Conservation (phyloP, 2,888 invertebrate genomes). For the Tetranychus truncatus region DNA sequence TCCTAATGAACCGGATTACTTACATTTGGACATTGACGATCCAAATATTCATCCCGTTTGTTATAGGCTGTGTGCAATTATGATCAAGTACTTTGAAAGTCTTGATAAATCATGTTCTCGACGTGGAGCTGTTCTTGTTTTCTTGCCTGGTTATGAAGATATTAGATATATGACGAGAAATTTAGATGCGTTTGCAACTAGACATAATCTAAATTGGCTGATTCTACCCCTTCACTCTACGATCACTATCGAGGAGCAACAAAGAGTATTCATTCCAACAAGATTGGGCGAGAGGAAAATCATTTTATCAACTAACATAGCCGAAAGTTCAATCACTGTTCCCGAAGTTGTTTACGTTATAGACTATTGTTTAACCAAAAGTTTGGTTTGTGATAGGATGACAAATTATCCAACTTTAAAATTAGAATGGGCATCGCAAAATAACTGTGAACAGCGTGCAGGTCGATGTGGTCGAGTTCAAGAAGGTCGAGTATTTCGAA, state of each 20-base stretch:
- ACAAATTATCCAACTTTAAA: slow-evolving; percentile 62
- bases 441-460: slow-evolving; percentile 68
- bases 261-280: slow-evolving; percentile 43
- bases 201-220: slow-evolving; percentile 24
- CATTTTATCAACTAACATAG: slow-evolving; percentile 73
- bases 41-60: not conserved
- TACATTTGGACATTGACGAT: slow-evolving; percentile 8
- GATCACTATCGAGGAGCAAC: slow-evolving; percentile 57
- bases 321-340: slow-evolving; percentile 78
- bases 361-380: slow-evolving; percentile 81
- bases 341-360: slow-evolving; percentile 75
- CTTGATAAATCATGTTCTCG: not conserved
- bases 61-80: not conserved
- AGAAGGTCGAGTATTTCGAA: slow-evolving; percentile 60
- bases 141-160: slow-evolving; percentile 64
- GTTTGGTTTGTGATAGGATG: slow-evolving; percentile 49
- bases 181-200: slow-evolving; percentile 17
- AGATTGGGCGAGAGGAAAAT: slow-evolving; percentile 53
- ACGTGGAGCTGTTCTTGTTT: slow-evolving; percentile 56
- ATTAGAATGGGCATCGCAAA: slow-evolving; percentile 68
- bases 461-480: slow-evolving; percentile 77
- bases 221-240: slow-evolving; percentile 42
- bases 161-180: slow-evolving; percentile 36
- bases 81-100: not conserved
- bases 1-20: not conserved